These are phyloP conservation scores for Centroberyx gerrardi DNA, from an alignment of 2,797 vertebrate genomes.

Conservation along the genomic window DNA sequence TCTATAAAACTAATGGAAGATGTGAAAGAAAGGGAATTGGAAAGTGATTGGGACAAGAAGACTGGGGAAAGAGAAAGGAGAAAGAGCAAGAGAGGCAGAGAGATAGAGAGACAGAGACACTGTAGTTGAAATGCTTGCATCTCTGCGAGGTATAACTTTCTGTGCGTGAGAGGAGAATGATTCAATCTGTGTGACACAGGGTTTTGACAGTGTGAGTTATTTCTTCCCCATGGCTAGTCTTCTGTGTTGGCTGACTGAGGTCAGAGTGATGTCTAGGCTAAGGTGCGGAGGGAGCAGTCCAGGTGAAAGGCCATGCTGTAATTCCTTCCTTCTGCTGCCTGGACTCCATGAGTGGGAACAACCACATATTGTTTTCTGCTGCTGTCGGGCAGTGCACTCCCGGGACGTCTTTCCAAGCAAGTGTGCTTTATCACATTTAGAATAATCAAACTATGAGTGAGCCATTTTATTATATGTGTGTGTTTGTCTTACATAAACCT, in stretches of 20 bases:
- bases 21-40: background rate
- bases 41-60: background rate
- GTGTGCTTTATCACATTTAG: background rate
- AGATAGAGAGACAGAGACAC: background rate
- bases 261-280: constrained; percentile 56
- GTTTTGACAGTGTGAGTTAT: constrained; percentile 65
- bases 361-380: constrained; percentile 40
- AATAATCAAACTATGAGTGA: constrained; percentile 53
- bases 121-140: constrained; percentile 3
- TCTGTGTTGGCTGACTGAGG: constrained; percentile 53
- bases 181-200: constrained; percentile 55
- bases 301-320: constrained; percentile 62
- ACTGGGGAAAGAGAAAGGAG: background rate
- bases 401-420: constrained; percentile 28
- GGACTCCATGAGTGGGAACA: constrained; percentile 38
- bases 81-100: background rate
- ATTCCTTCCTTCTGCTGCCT: constrained; percentile 53
- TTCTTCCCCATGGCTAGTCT: constrained; percentile 54
- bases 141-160: constrained; percentile 31
- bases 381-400: constrained; percentile 32
- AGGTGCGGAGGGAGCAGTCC: constrained; percentile 45
- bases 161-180: constrained; percentile 42
- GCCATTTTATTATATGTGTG: constrained; percentile 55
- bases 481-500: constrained; percentile 41
- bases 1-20: background rate